Conservation (phyloP, 2,113 vertebrate species). For the Nestor notabilis region DNA sequence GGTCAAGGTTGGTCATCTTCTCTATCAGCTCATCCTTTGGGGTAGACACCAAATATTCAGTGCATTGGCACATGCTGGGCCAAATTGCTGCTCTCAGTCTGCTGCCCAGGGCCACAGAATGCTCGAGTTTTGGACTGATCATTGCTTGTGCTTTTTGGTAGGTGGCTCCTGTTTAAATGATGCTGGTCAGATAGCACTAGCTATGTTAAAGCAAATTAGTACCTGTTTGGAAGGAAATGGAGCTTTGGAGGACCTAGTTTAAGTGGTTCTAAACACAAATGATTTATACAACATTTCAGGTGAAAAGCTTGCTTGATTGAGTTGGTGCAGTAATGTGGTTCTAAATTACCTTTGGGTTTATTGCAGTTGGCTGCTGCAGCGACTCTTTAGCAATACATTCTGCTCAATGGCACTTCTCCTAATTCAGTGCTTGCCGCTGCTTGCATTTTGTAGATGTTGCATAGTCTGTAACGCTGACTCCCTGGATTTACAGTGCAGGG, state of each 20-base stretch:
- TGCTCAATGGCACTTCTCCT: not conserved
- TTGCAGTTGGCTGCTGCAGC: not conserved
- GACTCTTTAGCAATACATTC: not conserved
- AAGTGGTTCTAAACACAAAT: not conserved
- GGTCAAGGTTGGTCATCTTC: not conserved
- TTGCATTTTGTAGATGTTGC: not conserved
- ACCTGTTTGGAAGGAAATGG: not conserved
- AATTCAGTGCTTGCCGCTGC: not conserved
- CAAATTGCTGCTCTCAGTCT: not conserved
- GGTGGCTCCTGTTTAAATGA: not conserved
- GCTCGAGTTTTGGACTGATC: not conserved
- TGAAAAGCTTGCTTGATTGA: not conserved
- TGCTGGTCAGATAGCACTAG: not conserved
- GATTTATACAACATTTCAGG: not conserved
- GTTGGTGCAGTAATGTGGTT: not conserved
- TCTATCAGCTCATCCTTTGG: not conserved
- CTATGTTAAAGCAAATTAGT: not conserved
- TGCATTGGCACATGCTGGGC: not conserved
- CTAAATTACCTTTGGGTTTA: conserved; percentile 13
- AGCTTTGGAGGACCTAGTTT: not conserved
- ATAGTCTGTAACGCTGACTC: not conserved
- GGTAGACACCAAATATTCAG: not conserved
- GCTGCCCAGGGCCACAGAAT: not conserved
- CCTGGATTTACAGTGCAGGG: not conserved
- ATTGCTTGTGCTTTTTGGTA: not conserved